Base-by-base conservation (phyloP, 2,797 vertebrate species). In the Bovichtus variegatus region DNA sequence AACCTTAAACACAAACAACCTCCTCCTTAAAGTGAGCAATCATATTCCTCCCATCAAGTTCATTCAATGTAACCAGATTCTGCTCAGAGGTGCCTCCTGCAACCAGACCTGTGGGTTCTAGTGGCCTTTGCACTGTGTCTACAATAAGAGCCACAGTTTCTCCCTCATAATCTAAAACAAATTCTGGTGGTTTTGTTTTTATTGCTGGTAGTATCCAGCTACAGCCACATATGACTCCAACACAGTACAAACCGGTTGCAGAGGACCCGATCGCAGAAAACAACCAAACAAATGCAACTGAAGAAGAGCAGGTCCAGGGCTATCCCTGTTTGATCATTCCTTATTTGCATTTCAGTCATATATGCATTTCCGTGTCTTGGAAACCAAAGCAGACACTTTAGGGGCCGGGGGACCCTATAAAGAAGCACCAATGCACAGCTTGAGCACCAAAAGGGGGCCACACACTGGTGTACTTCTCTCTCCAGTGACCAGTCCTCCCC, bases 341-440 rank as follows among this genome's bases (percentile, higher is more conserved):
- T 87, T 51, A 59, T 76, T 85, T 80, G 69, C 29, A 55, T 85
- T 84, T 89, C 79, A 70, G 54, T 83, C 67, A 3, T 47, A n/a
- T 4, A 62, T 69, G 74, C 50, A 61, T 41, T 57, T 75, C 63
- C 68, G 60, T 50, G 38, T 71, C 43, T 65, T 7, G 40, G 54
- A 78, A 82, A 83, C 73, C 44, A 62, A 70, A 71, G 64, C 59
- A 51, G 65, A 66, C 3, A 31, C 70, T 64, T 63, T 69, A 65
- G 50, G 50, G 47, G 43, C 40, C 31, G 12, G 44, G 68, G 55
- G 70, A 59, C 80, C 81, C 74, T 23, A 34, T 55, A 66, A 86
- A 91, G 34, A 86, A 91, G 88, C 91, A 90, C 87, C 87, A 85
- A 84, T 74, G 54, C 86, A 84, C 84, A 89, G 76, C 78, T 62